Evolutionary conservation across 2,888 invertebrate genomes (phyloP).

Genomic region (Amblyjoppa fuscipennis): DNA sequence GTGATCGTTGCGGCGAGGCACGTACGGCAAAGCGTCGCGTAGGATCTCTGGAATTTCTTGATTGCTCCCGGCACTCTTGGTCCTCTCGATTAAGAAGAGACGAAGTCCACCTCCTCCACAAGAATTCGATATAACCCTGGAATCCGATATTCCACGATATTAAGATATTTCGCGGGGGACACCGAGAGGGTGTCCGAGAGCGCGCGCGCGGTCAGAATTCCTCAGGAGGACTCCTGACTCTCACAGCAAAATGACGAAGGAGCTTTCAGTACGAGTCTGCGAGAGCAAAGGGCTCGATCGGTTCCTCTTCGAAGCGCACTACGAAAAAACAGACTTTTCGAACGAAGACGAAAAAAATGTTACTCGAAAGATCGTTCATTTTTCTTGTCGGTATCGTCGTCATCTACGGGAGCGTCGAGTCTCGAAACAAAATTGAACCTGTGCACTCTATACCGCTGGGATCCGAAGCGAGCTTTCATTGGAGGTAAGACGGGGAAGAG

Average conservation of each 20-base stretch:
- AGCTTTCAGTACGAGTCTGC: constrained; percentile 45
- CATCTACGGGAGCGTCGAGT: constrained; percentile 5
- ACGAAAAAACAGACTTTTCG: constrained; percentile 12
- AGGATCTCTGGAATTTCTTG: constrained; percentile 81
- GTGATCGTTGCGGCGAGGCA: constrained; percentile 21
- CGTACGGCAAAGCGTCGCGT: constrained; percentile 17
- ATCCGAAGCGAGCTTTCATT: constrained; percentile 81
- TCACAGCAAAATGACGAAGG: constrained; percentile 3
- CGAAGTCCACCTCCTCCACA: constrained; percentile 54
- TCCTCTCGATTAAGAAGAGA: constrained; percentile 46
- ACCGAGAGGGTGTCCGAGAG: constrained; percentile 16
- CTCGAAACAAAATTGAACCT: constrained; percentile 44
- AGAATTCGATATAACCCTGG: constrained; percentile 80
- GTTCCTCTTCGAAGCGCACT: neutral
- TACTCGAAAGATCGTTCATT: neutral
- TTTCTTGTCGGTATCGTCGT: constrained; percentile 15
- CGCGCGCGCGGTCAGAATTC: constrained; percentile 65
- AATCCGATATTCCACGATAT: constrained; percentile 72
- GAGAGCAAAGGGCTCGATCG: constrained; percentile 21
- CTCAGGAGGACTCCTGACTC: constrained; percentile 47
- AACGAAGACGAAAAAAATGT: constrained; percentile 42
- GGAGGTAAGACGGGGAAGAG: constrained; percentile 77
- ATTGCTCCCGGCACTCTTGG: constrained; percentile 73
- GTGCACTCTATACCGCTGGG: constrained; percentile 82
- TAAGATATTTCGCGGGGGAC: constrained; percentile 67